Conservation (phyloP, 2,888 invertebrate genomes). For the Torymus auratus region DNA sequence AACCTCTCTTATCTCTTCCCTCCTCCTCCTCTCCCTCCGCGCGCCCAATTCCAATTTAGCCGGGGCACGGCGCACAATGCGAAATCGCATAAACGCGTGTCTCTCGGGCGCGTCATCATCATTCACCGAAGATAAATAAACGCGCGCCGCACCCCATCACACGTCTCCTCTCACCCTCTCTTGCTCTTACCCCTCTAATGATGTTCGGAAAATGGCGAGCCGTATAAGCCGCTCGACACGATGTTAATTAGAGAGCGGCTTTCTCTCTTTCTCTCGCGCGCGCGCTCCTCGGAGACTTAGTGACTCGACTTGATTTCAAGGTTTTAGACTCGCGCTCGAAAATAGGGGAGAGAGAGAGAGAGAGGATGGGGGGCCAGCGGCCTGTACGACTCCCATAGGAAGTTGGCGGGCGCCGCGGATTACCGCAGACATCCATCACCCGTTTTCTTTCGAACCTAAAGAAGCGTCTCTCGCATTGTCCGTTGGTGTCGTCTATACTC, state of each 20-base stretch:
- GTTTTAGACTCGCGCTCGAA: constrained; percentile 69
- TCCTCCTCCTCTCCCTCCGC: not conserved
- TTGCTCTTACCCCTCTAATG: constrained; percentile 64
- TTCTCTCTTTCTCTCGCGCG: constrained; percentile 64
- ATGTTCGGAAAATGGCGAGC: constrained; percentile 67
- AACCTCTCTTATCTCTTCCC: constrained; percentile 19
- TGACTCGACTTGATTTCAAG: constrained; percentile 75
- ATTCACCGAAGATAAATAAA: constrained; percentile 58
- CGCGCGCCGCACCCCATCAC: not conserved
- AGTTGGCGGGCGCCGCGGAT: constrained; percentile 72
- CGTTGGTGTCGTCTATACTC: constrained; percentile 5
- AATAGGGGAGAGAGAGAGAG: constrained; percentile 64
- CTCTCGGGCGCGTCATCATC: constrained; percentile 45
- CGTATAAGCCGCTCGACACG: constrained; percentile 73
- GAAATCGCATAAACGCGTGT: constrained; percentile 42
- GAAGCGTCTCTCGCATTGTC: constrained; percentile 56
- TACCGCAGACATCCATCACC: constrained; percentile 75
- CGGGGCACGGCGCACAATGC: constrained; percentile 8
- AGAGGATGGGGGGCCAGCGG: not conserved
- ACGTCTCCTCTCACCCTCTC: constrained; percentile 9
- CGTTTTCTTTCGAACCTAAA: constrained; percentile 68
- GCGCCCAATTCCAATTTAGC: constrained; percentile 49
- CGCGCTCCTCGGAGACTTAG: constrained; percentile 69
- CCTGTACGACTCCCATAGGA: constrained; percentile 71
- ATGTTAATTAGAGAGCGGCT: constrained; percentile 75